Evolutionary conservation across 2,113 vertebrate genomes (phyloP).

Genomic region (Sylvietta virens): DNA sequence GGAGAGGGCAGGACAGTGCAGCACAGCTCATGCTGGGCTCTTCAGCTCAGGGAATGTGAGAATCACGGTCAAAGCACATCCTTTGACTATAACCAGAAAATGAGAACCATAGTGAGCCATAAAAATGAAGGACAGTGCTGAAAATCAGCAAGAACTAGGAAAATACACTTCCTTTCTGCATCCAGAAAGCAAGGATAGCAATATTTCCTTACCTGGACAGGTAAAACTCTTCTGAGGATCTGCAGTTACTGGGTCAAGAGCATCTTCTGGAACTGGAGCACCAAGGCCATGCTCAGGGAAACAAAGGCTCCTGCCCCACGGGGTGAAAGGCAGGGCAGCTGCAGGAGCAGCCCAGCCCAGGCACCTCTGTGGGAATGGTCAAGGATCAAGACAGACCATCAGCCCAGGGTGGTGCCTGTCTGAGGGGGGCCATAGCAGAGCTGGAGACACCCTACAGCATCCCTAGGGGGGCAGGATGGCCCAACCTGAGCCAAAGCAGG

Average conservation of each 20-base stretch:
- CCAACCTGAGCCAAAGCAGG: background rate
- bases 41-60: background rate
- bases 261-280: background rate
- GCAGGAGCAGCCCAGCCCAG: background rate
- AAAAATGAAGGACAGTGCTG: background rate
- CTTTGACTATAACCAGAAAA: background rate
- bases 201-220: background rate
- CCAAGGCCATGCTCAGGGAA: background rate
- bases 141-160: background rate
- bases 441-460: background rate
- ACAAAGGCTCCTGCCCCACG: background rate
- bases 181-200: background rate
- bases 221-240: background rate
- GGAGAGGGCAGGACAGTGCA: background rate
- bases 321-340: background rate
- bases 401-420: background rate
- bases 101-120: background rate
- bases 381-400: background rate
- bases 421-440: background rate
- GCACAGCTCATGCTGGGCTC: background rate
- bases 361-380: background rate
- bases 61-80: background rate
- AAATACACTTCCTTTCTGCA: background rate
- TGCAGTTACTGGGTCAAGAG: background rate
- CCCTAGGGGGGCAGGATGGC: accelerated